These are phyloP conservation scores for Lutjanus erythropterus DNA, from an alignment of 2,113 vertebrate genomes.

Conservation along the genomic window DNA sequence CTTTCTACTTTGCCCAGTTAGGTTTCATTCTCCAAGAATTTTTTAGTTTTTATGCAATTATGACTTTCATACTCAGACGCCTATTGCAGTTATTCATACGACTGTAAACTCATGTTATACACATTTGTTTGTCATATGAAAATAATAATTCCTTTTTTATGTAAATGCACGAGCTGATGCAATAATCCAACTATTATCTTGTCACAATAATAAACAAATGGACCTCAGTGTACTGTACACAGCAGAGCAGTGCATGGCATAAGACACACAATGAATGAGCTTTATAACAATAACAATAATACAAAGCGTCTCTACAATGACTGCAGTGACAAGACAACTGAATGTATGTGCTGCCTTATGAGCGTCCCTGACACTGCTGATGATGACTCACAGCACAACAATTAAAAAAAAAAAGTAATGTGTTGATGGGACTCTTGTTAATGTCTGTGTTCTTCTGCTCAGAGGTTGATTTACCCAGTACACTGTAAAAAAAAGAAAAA, in stretches of 20 bases:
- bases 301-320: slow-evolving; percentile 23
- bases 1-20: no score
- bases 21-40: background rate
- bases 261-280: slow-evolving; percentile 34
- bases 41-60: background rate
- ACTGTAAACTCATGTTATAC: background rate
- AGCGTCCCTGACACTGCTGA: slow-evolving; percentile 31
- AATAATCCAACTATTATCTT: slow-evolving; percentile 43
- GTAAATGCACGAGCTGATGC: background rate
- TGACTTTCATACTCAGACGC: background rate
- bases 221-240: slow-evolving; percentile 15
- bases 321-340: slow-evolving; percentile 13
- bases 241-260: slow-evolving; percentile 33
- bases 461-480: no score
- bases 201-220: slow-evolving; percentile 38
- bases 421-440: background rate
- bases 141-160: background rate
- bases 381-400: slow-evolving; percentile 20
- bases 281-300: slow-evolving; percentile 31
- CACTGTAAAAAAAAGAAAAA: no score
- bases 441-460: background rate
- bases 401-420: background rate
- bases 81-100: background rate
- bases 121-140: background rate
- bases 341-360: slow-evolving; percentile 30